phyloP scores from a whole-genome alignment of 2,888 invertebrate species.

The Polylopha cassiicola region DNA sequence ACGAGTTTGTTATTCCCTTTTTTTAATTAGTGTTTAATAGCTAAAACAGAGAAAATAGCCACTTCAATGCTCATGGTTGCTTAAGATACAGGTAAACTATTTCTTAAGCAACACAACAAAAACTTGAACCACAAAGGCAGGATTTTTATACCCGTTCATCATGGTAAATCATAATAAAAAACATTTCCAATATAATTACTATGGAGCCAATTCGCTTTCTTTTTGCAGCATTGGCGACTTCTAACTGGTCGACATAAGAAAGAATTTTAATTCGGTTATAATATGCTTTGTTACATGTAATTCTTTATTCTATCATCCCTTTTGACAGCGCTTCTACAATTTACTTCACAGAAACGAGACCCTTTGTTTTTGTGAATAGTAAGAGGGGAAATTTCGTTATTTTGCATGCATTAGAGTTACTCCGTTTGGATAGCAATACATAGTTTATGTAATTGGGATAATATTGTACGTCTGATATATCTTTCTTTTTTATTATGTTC shows the following conservation, averaged over 20 bases:
- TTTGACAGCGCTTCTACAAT: conserved; percentile 51
- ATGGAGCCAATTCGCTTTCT: conserved; percentile 53
- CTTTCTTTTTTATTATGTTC: too few species aligned
- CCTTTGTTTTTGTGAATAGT: conserved; percentile 46
- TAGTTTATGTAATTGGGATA: too few species aligned
- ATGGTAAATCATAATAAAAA: conserved; percentile 21
- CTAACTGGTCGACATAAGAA: conserved; percentile 52
- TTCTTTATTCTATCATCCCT: conserved; percentile 56
- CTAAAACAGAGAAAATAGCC: too few species aligned
- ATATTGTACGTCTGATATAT: too few species aligned
- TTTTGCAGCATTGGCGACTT: conserved; percentile 30
- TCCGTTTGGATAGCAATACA: too few species aligned
- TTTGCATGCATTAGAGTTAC: conserved; percentile 11
- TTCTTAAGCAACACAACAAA: too few species aligned
- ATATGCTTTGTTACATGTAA: conserved; percentile 56
- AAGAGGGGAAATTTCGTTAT: conserved; percentile 26
- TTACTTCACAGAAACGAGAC: conserved; percentile 52
- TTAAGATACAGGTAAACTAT: too few species aligned
- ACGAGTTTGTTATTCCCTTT: too few species aligned
- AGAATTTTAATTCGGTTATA: conserved; percentile 67
- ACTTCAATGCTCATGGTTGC: too few species aligned
- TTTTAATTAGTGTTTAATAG: too few species aligned
- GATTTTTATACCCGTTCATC: too few species aligned
- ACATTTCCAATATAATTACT: conserved; percentile 36
- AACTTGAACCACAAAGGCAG: too few species aligned